Evolutionary conservation across 2,888 invertebrate genomes (phyloP).

Genomic region (Sinohyriopsis cumingii): DNA sequence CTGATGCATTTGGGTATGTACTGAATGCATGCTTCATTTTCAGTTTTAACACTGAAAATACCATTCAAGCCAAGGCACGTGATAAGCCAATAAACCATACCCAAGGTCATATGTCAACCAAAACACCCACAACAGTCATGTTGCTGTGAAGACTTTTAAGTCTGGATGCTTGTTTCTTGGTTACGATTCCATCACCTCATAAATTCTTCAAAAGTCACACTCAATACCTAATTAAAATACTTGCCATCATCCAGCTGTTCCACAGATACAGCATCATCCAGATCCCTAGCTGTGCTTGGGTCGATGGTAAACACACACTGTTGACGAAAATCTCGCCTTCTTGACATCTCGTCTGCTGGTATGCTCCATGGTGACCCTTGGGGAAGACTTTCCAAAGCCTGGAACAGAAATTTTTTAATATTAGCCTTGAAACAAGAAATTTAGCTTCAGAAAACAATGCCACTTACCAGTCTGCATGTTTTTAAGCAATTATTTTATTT

Average conservation of each 20-base stretch:
- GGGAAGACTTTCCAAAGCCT: conserved; percentile 64
- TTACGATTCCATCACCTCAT: too few species aligned
- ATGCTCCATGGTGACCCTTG: conserved; percentile 65
- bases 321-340: conserved; percentile 72
- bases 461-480: not conserved
- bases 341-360: conserved; percentile 61
- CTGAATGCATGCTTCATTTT: too few species aligned
- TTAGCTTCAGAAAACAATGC: not conserved
- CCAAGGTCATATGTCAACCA: too few species aligned
- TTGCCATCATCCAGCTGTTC: conserved; percentile 79
- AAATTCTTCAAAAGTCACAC: too few species aligned
- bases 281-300: conserved; percentile 90
- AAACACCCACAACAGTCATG: too few species aligned
- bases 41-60: too few species aligned
- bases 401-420: conserved; percentile 1
- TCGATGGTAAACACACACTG: conserved; percentile 95
- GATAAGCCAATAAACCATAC: too few species aligned
- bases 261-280: conserved; percentile 95
- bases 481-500: too few species aligned
- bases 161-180: too few species aligned
- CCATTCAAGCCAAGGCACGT: too few species aligned
- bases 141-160: too few species aligned
- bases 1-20: too few species aligned
- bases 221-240: conserved; percentile 46
- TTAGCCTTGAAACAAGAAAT: not conserved